Evolutionary conservation across 2,888 invertebrate genomes (phyloP), one percentile per base, ranked within the genome.

Genomic region (Microchrysa polita): DNA sequence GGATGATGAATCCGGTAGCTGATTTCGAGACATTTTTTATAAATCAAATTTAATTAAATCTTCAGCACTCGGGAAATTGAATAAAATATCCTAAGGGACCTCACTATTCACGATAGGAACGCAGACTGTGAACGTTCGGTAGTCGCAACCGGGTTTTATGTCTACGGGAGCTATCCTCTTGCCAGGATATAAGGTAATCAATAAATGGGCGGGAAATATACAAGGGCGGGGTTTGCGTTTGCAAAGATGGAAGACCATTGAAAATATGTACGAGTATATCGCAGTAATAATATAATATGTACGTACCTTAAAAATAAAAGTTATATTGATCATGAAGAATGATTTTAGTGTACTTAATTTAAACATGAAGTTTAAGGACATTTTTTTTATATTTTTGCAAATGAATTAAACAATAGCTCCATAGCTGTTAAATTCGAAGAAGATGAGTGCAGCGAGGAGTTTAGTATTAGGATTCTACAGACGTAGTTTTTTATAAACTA

Each of bases 1-100:
- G 0, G 91, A 91, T 0, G 91, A 91, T 16, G 88, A 88, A 81
- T 91, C 91, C 0, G 91, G 91, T 65, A 91, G 82, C 80, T 91
- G 91, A 76, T 89, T 87, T 77, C 90, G 85, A 22, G 88, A 83
- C 83, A 85, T 82, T 23, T 65, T 7, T 1, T 75, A 75, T 5
- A n/a, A 42, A 42, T 42, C 42, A 42, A 7, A 59, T 0, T n/a
- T 2, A 27, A 1, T n/a, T n/a, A 27, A 60, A 23, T 60, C 7
- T n/a, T 27, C 14, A 60, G 5, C 27, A 27, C 14, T 52, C 16
- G 27, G 27, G 27, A 34, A 34, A 7, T 34, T 2, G 27, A 34
- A 34, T 34, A 5, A 34, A 34, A 34, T 34, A 7, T 34, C 27
- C 27, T 14, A 14, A 52, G 12, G n/a, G 52, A 55, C 55, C 10